Evolutionary conservation across 2,113 vertebrate genomes (phyloP), one percentile per base, ranked within the genome.

Genomic region (Carassius gibelio): DNA sequence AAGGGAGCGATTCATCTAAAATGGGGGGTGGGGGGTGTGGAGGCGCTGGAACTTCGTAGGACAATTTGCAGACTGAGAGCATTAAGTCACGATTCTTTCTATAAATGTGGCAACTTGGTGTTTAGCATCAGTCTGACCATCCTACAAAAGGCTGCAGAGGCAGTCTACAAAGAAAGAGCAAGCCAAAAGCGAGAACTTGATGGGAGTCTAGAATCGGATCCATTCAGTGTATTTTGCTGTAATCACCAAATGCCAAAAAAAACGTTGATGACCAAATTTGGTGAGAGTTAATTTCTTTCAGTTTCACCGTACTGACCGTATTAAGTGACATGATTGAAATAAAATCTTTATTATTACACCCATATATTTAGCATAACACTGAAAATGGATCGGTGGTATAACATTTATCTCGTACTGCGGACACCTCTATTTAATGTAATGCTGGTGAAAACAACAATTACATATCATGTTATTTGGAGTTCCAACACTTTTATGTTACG

Each of bases 1-100:
- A 90, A 90, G 85, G 89, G 71, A 87, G 85, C 72, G 61, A 90
- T 90, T 90, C 89, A 88, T 90, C 76, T 83, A 57, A 59, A 84
- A 77, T 52, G 36, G 74, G 85, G 85, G 26, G 26, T 26, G 87
- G 85, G 88, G 75, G 42, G 8, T 7, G 42, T 84, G 86, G 87
- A 87, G 84, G 69, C 68, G 59, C 50, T 87, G 89, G 23, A 90
- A 90, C 85, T 88, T 87, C 80, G 85, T 80, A 81, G 14, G 75
- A 80, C 78, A 76, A 59, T 86, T 81, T 38, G 74, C 52, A 57
- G 85, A 42, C 71, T 7, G 59, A 82, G 72, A 57, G 80, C n/a
- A 64, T 88, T 81, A 76, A 82, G 79, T 59, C 55, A 3, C 69
- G 26, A 50, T 75, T 75, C 36, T 86, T 48, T 81, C 45, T 50